These are phyloP conservation scores for Semnopithecus entellus DNA, from an alignment of 2,113 vertebrate species.

Conservation along the genomic window DNA sequence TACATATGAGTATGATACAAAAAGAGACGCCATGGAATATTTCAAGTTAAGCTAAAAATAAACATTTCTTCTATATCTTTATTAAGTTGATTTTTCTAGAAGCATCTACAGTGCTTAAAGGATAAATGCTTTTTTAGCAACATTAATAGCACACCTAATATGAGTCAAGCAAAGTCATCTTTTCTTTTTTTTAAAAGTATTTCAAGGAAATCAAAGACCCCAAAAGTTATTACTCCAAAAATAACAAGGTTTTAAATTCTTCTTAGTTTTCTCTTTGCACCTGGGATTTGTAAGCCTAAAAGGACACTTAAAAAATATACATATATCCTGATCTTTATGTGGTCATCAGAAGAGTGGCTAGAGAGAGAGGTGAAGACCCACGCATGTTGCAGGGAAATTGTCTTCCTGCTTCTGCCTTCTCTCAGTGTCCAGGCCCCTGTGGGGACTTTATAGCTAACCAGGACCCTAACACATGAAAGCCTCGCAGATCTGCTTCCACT, in stretches of 20 bases:
- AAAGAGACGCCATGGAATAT: neutral
- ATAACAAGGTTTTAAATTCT: neutral
- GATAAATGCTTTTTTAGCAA: neutral
- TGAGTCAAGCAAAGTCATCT: neutral
- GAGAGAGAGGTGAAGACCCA: neutral
- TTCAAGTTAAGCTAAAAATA: conserved; percentile 4
- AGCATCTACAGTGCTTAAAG: neutral
- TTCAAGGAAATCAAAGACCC: conserved; percentile 15
- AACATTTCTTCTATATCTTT: neutral
- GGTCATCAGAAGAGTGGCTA: neutral
- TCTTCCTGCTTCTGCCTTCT: neutral
- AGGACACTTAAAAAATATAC: neutral
- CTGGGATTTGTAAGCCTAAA: conserved; percentile 27
- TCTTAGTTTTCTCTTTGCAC: conserved; percentile 37
- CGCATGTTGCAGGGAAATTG: neutral
- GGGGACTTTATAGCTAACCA: neutral
- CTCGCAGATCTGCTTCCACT: neutral
- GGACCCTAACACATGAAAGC: neutral
- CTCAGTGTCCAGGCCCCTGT: neutral
- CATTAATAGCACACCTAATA: neutral
- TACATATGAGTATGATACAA: neutral
- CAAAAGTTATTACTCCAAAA: neutral
- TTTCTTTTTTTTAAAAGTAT: neutral
- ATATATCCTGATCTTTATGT: neutral
- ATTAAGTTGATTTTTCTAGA: conserved; percentile 41